These are phyloP conservation scores for Hirtodrosophila confusa DNA, from an alignment of 2,888 invertebrate species.

Conservation along the genomic window DNA sequence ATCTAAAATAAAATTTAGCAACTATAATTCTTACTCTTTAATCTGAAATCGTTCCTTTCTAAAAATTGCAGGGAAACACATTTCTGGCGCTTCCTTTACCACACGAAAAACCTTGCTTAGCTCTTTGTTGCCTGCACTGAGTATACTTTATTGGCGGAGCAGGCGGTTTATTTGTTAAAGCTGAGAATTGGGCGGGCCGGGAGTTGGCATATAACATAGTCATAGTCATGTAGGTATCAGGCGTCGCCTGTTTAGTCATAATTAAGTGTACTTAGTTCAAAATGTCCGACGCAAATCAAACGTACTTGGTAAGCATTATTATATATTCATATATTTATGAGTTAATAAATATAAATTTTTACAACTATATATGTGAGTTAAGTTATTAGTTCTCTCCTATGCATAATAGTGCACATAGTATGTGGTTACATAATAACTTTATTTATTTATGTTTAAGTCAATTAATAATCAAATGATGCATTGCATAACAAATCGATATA, in stretches of 20 bases:
- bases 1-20: no score
- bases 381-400: slow-evolving; percentile 12
- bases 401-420: slow-evolving; percentile 26
- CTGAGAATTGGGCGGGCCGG: slow-evolving; percentile 17
- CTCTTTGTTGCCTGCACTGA: slow-evolving; percentile 19
- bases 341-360: slow-evolving; percentile 75
- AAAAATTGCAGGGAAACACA: slow-evolving; percentile 74
- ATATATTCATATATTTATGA: slow-evolving; percentile 54
- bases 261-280: slow-evolving; percentile 75
- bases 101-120: slow-evolving; percentile 38
- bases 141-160: slow-evolving; percentile 43
- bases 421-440: slow-evolving; percentile 30
- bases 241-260: slow-evolving; percentile 16
- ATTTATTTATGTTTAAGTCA: slow-evolving; percentile 37
- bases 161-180: slow-evolving; percentile 34
- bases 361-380: slow-evolving; percentile 29
- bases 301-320: slow-evolving; percentile 53
- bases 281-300: slow-evolving; percentile 60
- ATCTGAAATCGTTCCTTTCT: not conserved
- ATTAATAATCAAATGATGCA: slow-evolving; percentile 39
- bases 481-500: slow-evolving; percentile 25
- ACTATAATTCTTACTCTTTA: no score
- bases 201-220: slow-evolving; percentile 46
- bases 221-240: slow-evolving; percentile 58
- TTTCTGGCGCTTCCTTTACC: slow-evolving; percentile 60